A percentile compares a stretch with the other conserved stretches of the same genome.
Conservation (phyloP, 2,888 invertebrate genomes). For the Drosophila subsilvestris region DNA sequence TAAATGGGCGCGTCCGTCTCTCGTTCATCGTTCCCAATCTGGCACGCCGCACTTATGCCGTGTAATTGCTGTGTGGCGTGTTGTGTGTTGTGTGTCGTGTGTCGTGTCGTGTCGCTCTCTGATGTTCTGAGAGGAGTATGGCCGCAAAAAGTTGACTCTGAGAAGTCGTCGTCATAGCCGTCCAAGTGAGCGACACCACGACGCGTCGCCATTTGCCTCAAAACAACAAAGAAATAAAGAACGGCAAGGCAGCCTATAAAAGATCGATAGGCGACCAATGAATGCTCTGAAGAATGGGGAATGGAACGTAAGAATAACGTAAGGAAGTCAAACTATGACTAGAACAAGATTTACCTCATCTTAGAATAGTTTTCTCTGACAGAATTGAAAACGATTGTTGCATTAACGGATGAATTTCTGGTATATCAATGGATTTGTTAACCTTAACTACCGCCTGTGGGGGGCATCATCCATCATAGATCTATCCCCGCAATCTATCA, state of each 20-base stretch:
- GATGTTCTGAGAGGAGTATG: slow-evolving; percentile 32
- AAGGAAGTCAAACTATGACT: too few species aligned
- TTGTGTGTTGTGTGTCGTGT: neutral
- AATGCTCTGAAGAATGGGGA: slow-evolving; percentile 19
- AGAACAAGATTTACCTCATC: neutral
- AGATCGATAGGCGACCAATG: slow-evolving; percentile 24
- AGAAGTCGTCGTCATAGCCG: slow-evolving; percentile 36
- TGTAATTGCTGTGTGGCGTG: slow-evolving; percentile 46
- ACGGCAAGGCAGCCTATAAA: slow-evolving; percentile 2
- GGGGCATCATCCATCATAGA: neutral
- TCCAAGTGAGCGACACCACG: slow-evolving; percentile 23
- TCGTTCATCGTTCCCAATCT: slow-evolving; percentile 6
- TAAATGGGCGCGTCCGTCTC: slow-evolving; percentile 33
- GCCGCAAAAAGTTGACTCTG: slow-evolving; percentile 41
- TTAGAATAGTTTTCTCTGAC: neutral
- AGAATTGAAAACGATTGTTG: neutral
- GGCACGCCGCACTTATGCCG: slow-evolving; percentile 35
- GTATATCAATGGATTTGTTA: too few species aligned
- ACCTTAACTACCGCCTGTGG: neutral
- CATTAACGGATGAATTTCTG: neutral
- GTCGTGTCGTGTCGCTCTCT: slow-evolving; percentile 19
- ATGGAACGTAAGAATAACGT: neutral
- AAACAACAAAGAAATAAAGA: slow-evolving; percentile 6
- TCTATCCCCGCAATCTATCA: slow-evolving; percentile 16
- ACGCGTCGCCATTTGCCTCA: slow-evolving; percentile 35